Base-by-base conservation (phyloP, 2,113 vertebrate species). In the Centropristis striata region DNA sequence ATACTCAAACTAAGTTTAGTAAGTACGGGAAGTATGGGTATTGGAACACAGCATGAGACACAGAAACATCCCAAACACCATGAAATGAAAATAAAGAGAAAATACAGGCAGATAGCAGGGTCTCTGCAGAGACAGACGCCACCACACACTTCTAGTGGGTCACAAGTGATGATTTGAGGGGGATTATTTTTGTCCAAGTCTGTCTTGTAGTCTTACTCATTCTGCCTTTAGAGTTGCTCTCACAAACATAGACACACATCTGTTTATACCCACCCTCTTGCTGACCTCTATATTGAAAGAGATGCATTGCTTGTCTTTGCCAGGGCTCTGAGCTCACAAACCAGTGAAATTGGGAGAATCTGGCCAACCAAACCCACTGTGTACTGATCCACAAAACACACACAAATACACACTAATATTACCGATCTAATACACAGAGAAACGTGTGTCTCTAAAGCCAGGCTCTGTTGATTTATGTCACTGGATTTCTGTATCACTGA, bases 401-500 rank as follows among this genome's bases (percentile, higher is more conserved):
- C n/a, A 63, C 53, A 54, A 3, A 55, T 4, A 55, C 54, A 32
- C 54, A 36, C 47, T 23, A n/a, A 53, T 57, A 32, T 70, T 49
- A 54, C 57, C 14, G 3, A 49, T 67, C 51, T 67, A 75, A 36
- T 20, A 49, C 32, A 61, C 66, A 57, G 39, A 36, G 37, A 42
- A 64, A 65, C 21, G 25, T 44, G 49, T 13, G 49, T 74, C 27
- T 57, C 37, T 23, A 49, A 54, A n/a, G 46, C 59, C 78, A 79
- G 63, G 53, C 60, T 76, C 42, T 50, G 28, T 28, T 80, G 50
- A 85, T 85, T 71, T 74, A 78, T 87, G 67, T 61, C 58, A 60
- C 51, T 55, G 79, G 54, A 64, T 76, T 81, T 86, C 71, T 84
- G 58, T 81, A 70, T 81, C 61, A 71, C 75, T 51, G 64, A 46